Evolutionary conservation across 37 sponge, comb jelly and placozoan genomes (phyloP), one percentile per base, ranked within the genome.

Genomic region (Spongia lamella): DNA sequence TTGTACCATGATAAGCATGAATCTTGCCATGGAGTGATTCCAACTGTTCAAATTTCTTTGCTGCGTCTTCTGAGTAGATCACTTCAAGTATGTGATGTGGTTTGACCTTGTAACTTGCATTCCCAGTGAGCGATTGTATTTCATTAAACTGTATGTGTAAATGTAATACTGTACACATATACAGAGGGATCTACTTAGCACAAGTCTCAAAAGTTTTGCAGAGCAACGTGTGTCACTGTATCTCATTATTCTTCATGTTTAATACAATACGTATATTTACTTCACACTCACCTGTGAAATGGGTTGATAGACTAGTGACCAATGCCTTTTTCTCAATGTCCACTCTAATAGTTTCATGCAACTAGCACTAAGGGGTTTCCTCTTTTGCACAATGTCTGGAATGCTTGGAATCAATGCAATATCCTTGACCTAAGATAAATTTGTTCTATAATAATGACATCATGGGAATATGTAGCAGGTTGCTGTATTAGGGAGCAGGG

Each of bases 1-100:
- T 72, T 47, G 78, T 91, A 14, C 95, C 95, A 61, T 94, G 95
- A 58, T 74, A 94, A 31, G 86, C 95, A 15, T 64, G 38, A 17
- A 94, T 49, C 21, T 54, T 54, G 4, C 93, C 93, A 84, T 84
- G 62, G 16, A 59, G 27, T 6, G 13, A 20, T 20, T 61, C 59
- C 27, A 79, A 26, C 39, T 33, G 13, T 40, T 56, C 32, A 35
- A 85, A 91, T 47, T 76, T 73, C 1, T 58, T n/a, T 40, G 71
- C 76, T 21, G 36, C 51, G 53, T 85, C 90, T 38, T 52, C 27
- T 19, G 5, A 37, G 38, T 84, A 80, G 29, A 49, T 3, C n/a
- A 92, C 50, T 53, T 79, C 77, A 83, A 92, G 79, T 1, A 88
- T 56, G 37, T 53, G 63, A 34, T 85, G 63, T 27, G 85, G 88